Conservation (phyloP, 1,140 invertebrate genomes). For the Bombus cullumanus region DNA sequence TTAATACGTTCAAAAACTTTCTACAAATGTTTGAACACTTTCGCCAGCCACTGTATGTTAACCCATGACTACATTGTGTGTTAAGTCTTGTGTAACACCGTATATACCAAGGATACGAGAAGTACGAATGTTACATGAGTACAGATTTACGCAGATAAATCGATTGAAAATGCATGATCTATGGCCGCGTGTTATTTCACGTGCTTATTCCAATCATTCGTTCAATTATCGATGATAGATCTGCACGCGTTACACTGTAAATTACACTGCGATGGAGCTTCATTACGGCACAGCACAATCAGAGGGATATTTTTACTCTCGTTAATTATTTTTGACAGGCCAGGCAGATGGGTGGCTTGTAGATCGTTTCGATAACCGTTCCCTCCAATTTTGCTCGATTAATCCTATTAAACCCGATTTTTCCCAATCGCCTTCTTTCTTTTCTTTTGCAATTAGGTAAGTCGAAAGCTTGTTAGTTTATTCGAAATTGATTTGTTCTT, state of each 20-base stretch:
- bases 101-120: neutral
- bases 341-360: neutral
- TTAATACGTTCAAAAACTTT: too few species aligned
- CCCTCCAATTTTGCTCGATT: slow-evolving; percentile 3
- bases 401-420: slow-evolving; percentile 10
- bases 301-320: slow-evolving; percentile 23
- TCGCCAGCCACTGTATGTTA: neutral
- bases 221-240: slow-evolving; percentile 56
- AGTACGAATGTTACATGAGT: neutral
- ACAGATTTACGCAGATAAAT: slow-evolving; percentile 35
- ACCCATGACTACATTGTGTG: too few species aligned
- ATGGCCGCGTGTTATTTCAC: slow-evolving; percentile 18
- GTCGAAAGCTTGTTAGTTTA: neutral
- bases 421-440: neutral
- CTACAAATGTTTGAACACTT: neutral
- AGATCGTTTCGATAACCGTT: slow-evolving; percentile 11
- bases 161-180: slow-evolving; percentile 48
- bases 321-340: slow-evolving; percentile 43
- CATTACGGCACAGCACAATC: slow-evolving; percentile 26
- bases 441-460: neutral
- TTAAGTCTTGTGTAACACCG: neutral
- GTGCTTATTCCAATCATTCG: slow-evolving; percentile 52
- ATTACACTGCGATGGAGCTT: slow-evolving; percentile 20
- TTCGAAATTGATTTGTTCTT: neutral
- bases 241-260: slow-evolving; percentile 25